phyloP scores from a whole-genome alignment of 2,113 vertebrate genomes.

The Picathartes gymnocephalus region DNA sequence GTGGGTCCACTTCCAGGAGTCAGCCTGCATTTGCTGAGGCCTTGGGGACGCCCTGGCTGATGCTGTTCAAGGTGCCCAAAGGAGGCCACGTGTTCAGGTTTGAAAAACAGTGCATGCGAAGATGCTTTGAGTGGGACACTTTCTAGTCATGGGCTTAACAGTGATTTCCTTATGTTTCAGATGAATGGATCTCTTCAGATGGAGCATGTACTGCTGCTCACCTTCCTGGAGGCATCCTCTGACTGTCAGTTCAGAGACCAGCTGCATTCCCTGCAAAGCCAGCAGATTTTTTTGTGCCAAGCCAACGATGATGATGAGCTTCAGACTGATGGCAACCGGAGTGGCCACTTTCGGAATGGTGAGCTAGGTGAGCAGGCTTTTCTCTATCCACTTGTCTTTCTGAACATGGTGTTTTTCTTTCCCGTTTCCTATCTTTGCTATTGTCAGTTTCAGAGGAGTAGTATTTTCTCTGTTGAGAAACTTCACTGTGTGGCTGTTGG shows the following conservation, averaged over 20 bases:
- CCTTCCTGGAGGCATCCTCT: slow-evolving; percentile 58
- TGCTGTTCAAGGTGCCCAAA: background rate
- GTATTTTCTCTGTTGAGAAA: background rate
- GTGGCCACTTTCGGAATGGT: background rate
- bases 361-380: slow-evolving; percentile 14
- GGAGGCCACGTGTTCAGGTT: background rate
- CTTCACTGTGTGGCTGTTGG: background rate
- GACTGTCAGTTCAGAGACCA: slow-evolving; percentile 13
- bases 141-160: background rate
- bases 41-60: background rate
- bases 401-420: background rate
- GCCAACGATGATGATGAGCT: background rate
- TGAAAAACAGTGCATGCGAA: accelerated
- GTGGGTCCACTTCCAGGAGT: background rate
- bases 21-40: background rate
- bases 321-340: slow-evolving; percentile 68
- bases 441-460: background rate
- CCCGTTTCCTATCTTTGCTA: background rate
- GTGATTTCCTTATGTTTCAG: background rate
- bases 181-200: background rate
- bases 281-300: accelerated
- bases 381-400: background rate
- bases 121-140: background rate
- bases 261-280: slow-evolving; percentile 20
- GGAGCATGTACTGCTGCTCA: slow-evolving; percentile 37